These are phyloP conservation scores for Phylloscopus whistleri DNA, from an alignment of 2,113 vertebrate species.

Conservation along the genomic window DNA sequence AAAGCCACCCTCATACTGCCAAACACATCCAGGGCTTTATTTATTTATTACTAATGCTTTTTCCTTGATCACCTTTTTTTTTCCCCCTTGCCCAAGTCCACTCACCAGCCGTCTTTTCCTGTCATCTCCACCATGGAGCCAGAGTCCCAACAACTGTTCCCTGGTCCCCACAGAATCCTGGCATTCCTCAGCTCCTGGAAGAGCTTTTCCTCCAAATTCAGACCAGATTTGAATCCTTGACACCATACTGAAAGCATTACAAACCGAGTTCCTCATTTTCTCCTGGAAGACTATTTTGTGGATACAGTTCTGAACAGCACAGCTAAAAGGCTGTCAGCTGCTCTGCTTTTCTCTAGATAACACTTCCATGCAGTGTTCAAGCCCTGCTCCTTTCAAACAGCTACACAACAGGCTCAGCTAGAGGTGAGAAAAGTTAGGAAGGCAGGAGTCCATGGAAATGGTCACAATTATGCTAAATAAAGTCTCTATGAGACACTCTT, in stretches of 20 bases:
- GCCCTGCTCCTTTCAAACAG: not conserved
- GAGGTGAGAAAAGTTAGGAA: not conserved
- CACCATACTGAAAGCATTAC: not conserved
- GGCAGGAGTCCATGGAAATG: not conserved
- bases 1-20: not conserved
- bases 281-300: not conserved
- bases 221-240: conserved; percentile 16
- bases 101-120: not conserved
- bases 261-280: not conserved
- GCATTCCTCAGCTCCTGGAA: conserved; percentile 1
- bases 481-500: not conserved
- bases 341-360: not conserved
- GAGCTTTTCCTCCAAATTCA: not conserved
- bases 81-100: not conserved
- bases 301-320: not conserved
- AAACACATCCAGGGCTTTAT: not conserved
- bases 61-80: not conserved
- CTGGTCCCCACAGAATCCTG: not conserved
- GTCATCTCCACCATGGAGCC: not conserved
- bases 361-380: not conserved
- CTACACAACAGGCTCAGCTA: not conserved
- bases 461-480: not conserved
- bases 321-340: not conserved
- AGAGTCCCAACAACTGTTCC: not conserved
- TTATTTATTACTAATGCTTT: not conserved